phyloP scores from a whole-genome alignment of 2,888 invertebrate species.

The Andrena haemorrhoa region DNA sequence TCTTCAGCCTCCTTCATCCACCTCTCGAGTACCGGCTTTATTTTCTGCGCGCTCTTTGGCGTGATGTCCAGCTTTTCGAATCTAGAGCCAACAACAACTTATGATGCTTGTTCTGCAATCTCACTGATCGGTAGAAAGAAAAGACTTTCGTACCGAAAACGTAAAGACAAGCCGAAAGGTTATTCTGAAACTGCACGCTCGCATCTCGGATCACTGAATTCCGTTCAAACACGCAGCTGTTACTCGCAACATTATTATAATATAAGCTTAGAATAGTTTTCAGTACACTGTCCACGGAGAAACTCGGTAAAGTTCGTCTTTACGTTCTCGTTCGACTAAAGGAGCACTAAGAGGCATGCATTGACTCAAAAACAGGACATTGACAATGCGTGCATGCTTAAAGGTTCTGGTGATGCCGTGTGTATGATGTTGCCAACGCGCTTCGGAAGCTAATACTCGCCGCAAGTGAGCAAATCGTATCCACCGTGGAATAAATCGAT shows the following conservation, averaged over 20 bases:
- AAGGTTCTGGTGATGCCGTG: conserved; percentile 83
- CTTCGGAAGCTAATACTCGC: conserved; percentile 43
- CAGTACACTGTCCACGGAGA: background rate
- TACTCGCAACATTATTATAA: too few species aligned
- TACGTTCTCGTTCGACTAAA: conserved; percentile 73
- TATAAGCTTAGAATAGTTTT: background rate
- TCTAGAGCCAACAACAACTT: conserved; percentile 89
- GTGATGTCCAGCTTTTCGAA: conserved; percentile 99
- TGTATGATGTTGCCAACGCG: conserved; percentile 84
- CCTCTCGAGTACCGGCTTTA: conserved; percentile 98
- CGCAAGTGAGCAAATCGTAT: conserved; percentile 21
- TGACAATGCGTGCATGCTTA: conserved; percentile 84
- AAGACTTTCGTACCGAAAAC: conserved; percentile 37
- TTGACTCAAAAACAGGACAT: conserved; percentile 84
- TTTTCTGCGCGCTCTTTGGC: conserved; percentile 99
- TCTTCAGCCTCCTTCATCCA: conserved; percentile 99
- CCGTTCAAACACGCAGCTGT: too few species aligned
- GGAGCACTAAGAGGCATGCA: conserved; percentile 84
- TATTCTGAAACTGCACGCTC: background rate
- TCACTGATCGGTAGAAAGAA: conserved; percentile 10
- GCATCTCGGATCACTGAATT: background rate
- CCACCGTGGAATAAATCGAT: conserved; percentile 9
- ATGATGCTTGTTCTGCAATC: conserved; percentile 69
- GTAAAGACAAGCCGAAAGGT: conserved; percentile 45
- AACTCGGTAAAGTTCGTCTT: conserved; percentile 36